Evolutionary conservation across 2,888 invertebrate species (phyloP).

Genomic region (Trimorus sp.): DNA sequence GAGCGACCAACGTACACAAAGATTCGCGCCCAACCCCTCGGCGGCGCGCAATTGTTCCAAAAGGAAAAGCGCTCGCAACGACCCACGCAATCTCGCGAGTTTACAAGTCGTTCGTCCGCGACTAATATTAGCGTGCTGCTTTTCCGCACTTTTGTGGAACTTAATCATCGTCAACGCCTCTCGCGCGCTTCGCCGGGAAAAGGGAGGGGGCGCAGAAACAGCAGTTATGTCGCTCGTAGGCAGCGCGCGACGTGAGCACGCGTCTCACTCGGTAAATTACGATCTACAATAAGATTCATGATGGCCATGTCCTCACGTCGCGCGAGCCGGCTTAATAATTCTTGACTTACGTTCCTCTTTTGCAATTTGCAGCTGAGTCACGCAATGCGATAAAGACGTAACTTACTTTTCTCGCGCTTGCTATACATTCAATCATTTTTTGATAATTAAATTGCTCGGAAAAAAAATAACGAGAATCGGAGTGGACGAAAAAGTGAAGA

Average conservation of each 20-base stretch:
- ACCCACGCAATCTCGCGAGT: conserved; percentile 48
- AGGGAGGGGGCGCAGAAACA: too few species aligned
- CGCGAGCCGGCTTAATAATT: conserved; percentile 68
- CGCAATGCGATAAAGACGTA: conserved; percentile 62
- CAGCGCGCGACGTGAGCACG: conserved; percentile 53
- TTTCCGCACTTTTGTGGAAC: conserved; percentile 53
- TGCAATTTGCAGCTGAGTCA: conserved; percentile 62
- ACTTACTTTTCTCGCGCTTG: conserved; percentile 52
- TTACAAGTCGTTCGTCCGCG: conserved; percentile 49
- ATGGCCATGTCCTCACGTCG: conserved; percentile 62
- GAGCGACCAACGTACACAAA: background rate
- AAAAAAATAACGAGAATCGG: too few species aligned
- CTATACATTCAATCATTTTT: conserved; percentile 51
- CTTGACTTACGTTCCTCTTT: conserved; percentile 62
- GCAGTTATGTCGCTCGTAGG: conserved; percentile 49
- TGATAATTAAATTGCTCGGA: conserved; percentile 44
- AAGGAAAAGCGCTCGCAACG: conserved; percentile 3
- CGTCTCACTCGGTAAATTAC: conserved; percentile 60
- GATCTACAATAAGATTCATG: conserved; percentile 66
- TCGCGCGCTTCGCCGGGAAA: conserved; percentile 35
- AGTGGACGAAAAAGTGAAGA: too few species aligned
- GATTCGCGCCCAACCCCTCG: background rate
- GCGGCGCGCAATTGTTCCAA: background rate
- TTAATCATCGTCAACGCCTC: conserved; percentile 61
- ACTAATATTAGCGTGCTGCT: conserved; percentile 49